Evolutionary conservation across 2,888 invertebrate genomes (phyloP), one percentile per base, ranked within the genome.

Genomic region (Sarcophaga rosellei): DNA sequence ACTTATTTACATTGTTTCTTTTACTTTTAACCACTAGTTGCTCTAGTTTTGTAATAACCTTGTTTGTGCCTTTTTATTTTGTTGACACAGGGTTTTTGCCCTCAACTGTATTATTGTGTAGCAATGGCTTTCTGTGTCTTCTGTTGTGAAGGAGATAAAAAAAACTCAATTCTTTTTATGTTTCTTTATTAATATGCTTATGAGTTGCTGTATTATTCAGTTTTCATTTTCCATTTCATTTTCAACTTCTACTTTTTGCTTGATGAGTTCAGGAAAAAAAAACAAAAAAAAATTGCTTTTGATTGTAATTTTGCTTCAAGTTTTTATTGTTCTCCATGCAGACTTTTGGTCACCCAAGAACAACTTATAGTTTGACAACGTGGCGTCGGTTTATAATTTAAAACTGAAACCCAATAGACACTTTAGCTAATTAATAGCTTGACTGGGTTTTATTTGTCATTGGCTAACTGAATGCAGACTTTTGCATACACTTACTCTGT

Each of bases 331-430:
- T 25, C 23, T 84, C 61, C 17, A 59, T 70, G 47, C 45, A 86
- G 86, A 86, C 86, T 84, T 84, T 63, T 17, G 59, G 83, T 81
- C 86, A 80, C 86, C 86, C 77, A 74, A 81, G 74, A 59, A 59
- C 77, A 74, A 78, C 61, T 57, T 57, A 76, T 72, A 45, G 59
- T 77, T 61, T 85, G 84, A 69, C 84, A 81, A 35, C 59, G 61
- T 85, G 81, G 80, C 82, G 84, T 79, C 85, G 65, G 23, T 63
- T 15, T 61, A 12, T 78, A 78, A 81, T 83, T 69, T 53, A 1
- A 66, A 69, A 77, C n/a, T 47, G 12, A 17, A 76, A 81, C 79
- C 74, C 72, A 82, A 69, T 47, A 62, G 70, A n/a, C 57, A 82
- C 70, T 12, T 23, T 11, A 15, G 17, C 61, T 53, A 10, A 35